Percentiles rank a stretch among this genome's conserved stretches.
These are phyloP conservation scores for Urocynchramus pylzowi DNA, from an alignment of 2,113 vertebrate genomes.

Conservation along the genomic window DNA sequence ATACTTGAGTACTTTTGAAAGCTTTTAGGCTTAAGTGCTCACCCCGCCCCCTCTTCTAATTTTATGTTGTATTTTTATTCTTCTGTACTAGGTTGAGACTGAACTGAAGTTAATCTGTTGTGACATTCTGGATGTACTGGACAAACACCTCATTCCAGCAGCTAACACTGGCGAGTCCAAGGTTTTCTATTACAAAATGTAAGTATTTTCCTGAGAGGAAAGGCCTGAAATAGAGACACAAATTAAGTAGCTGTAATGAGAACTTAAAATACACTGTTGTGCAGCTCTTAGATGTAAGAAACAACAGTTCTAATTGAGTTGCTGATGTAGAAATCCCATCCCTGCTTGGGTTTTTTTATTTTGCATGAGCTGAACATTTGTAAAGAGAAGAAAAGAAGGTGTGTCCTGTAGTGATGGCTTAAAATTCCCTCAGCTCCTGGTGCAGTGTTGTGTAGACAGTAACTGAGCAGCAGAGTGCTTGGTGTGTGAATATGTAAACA, in stretches of 20 bases:
- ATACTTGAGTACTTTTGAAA: background rate
- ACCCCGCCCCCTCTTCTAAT: fast-evolving
- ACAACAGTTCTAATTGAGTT: background rate
- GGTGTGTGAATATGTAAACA: background rate
- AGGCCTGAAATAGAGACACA: background rate
- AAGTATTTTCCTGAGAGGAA: conserved; percentile 51
- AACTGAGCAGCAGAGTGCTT: background rate
- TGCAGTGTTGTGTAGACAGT: background rate
- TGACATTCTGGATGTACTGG: conserved; percentile 98
- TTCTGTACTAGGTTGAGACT: conserved; percentile 86
- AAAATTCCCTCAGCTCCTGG: background rate
- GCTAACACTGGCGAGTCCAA: conserved; percentile 95
- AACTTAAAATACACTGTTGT: background rate
- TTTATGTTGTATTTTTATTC: background rate
- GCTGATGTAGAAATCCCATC: background rate
- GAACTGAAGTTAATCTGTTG: conserved; percentile 95
- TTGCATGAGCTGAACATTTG: background rate
- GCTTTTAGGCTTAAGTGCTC: background rate
- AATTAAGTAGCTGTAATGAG: background rate
- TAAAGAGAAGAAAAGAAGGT: background rate
- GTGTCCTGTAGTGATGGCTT: background rate
- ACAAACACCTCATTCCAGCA: conserved; percentile 96
- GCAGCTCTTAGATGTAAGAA: background rate
- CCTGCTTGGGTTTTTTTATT: background rate
- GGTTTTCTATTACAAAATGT: conserved; percentile 99